Percentiles rank a stretch among this genome's conserved stretches.
Conservation (phyloP, 2,888 invertebrate species). For the Platynereis dumerilii region DNA sequence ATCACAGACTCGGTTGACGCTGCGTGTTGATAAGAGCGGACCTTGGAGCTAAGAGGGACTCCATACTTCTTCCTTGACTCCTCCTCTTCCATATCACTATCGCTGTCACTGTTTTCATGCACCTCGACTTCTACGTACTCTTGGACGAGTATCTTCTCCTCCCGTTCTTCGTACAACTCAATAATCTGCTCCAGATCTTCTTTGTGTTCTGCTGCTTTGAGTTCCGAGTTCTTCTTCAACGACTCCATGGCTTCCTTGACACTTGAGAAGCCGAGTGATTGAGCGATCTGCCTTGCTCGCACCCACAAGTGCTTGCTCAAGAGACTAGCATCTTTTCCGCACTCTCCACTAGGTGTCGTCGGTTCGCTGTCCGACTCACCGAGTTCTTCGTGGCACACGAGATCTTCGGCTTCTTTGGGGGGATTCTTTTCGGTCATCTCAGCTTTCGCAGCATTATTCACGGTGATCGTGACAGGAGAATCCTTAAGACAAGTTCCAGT, state of each 20-base stretch:
- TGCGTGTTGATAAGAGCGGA: too few relatives aligned
- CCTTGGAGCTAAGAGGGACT: too few relatives aligned
- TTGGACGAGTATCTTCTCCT: not conserved
- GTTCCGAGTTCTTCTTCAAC: too few relatives aligned
- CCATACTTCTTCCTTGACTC: too few relatives aligned
- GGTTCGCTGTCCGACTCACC: constrained; percentile 29
- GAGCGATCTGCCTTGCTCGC: constrained; percentile 29
- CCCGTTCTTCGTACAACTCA: too few relatives aligned
- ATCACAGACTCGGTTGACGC: too few relatives aligned
- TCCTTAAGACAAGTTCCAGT: not conserved
- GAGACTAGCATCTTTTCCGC: constrained; percentile 24
- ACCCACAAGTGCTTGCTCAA: constrained; percentile 25
- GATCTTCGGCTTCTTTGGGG: constrained; percentile 8
- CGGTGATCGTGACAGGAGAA: not conserved
- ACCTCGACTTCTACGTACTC: not conserved
- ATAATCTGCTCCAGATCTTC: too few relatives aligned
- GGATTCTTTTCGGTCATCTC: not conserved
- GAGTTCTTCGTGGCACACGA: constrained; percentile 31
- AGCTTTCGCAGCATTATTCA: not conserved
- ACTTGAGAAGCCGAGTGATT: constrained; percentile 19
- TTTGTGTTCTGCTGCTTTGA: too few relatives aligned
- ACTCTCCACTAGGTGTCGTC: constrained; percentile 17
- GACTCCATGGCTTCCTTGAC: not conserved
- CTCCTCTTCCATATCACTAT: not conserved
- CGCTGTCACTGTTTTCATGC: not conserved